Evolutionary conservation across 2,888 invertebrate genomes (phyloP).

Genomic region (Epistrophe grossulariae): DNA sequence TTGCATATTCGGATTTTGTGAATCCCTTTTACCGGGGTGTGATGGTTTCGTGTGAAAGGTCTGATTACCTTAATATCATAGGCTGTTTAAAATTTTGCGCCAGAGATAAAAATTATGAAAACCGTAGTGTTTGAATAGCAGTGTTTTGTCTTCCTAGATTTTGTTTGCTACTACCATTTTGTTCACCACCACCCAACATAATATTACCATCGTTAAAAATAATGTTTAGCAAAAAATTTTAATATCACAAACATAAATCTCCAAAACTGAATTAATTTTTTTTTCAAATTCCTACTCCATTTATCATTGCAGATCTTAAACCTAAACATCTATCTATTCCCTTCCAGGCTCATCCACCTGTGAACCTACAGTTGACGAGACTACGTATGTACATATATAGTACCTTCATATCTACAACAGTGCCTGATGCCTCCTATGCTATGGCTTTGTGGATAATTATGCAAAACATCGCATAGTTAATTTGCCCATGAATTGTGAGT

Average conservation of each 20-base stretch:
- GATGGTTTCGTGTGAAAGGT: too few relatives aligned
- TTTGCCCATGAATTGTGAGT: slow-evolving; percentile 67
- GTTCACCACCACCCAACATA: background rate
- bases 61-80: too few relatives aligned
- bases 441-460: slow-evolving; percentile 66
- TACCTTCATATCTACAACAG: slow-evolving; percentile 6
- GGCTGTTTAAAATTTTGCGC: too few relatives aligned
- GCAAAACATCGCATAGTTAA: slow-evolving; percentile 70
- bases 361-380: slow-evolving; percentile 46
- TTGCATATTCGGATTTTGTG: too few relatives aligned
- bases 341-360: slow-evolving; percentile 32
- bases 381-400: too few relatives aligned
- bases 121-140: too few relatives aligned
- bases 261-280: slow-evolving; percentile 14
- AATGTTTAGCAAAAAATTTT: background rate
- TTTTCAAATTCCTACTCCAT: slow-evolving; percentile 36
- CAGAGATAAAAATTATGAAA: too few relatives aligned
- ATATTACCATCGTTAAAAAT: background rate
- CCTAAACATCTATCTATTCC: slow-evolving; percentile 18
- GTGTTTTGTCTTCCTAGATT: too few relatives aligned
- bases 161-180: too few relatives aligned
- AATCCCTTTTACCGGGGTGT: too few relatives aligned
- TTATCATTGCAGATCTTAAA: slow-evolving; percentile 37
- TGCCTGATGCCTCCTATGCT: slow-evolving; percentile 2
- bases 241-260: slow-evolving; percentile 26